Evolutionary conservation across 2,888 invertebrate genomes (phyloP), one percentile per base, ranked within the genome.

Genomic region (Cenopis cana): DNA sequence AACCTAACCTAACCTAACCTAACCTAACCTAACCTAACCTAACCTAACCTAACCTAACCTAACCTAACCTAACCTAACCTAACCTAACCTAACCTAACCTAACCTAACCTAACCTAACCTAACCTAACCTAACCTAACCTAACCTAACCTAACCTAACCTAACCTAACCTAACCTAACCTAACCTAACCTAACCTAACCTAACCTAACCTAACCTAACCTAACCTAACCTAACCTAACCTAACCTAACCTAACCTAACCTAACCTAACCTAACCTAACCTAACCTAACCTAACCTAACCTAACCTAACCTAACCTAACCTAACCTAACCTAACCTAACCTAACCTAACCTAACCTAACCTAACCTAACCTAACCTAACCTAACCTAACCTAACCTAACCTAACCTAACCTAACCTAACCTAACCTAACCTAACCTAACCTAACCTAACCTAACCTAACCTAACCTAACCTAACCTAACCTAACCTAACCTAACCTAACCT

Each of bases 361-460:
- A 33, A 14, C 36, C 57, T 57, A 17, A 14, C 33, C 38, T 38
- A 17, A 18, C 52, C 52, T 52, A 18, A 18, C 52, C 52, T 52
- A 18, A 18, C 55, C 55, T 29, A 29, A 11, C 55, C 29, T 29
- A 14, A 11, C 55, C 55, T 29, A 14, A 29, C 55, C 55, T 20
- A 29, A 29, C 55, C 29, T 29, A 12, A 29, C 55, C 55, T 29
- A 12, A 12, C 29, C 55, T 29, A 11, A 11, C 55, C 29, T 18
- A 38, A 9, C 41, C 17, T 38, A 38, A 20, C 18, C 41, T 38
- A 20, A 18, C 41, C 41, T 18, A 20, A 56, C 62, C 69, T 69
- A 55, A 55, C 62, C 69, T 62, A 56, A 62, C 69, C n/a, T 62
- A 62, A 56, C 69, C 69, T 62, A 56, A 56, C 69, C 62, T 61